Conservation (phyloP, 2,888 invertebrate species). For the Mycalesis mineus region DNA sequence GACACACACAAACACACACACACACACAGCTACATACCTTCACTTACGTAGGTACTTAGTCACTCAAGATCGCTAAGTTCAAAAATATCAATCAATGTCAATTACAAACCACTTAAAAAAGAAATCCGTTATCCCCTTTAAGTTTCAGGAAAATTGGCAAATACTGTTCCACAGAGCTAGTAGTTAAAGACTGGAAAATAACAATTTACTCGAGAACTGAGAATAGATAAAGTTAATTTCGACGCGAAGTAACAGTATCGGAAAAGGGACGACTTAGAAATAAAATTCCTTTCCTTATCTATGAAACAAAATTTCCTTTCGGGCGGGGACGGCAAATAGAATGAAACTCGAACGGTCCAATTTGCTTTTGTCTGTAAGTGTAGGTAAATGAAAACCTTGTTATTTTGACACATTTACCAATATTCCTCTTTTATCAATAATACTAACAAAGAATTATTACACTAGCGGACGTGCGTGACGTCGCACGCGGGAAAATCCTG, state of each 20-base stretch:
- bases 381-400: background rate
- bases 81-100: too few relatives aligned
- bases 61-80: too few relatives aligned
- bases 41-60: too few relatives aligned
- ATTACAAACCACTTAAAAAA: too few relatives aligned
- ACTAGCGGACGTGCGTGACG: too few relatives aligned
- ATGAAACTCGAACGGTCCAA: conserved; percentile 1
- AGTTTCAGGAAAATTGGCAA: background rate
- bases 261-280: conserved; percentile 11
- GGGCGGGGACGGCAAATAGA: background rate
- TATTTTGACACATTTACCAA: background rate
- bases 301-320: conserved; percentile 14
- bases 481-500: too few relatives aligned
- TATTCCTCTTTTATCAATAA: background rate
- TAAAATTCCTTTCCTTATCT: conserved; percentile 16
- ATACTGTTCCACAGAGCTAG: background rate
- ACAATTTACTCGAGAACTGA: conserved; percentile 1
- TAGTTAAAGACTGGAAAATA: background rate
- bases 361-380: conserved; percentile 2
- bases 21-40: too few relatives aligned
- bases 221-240: background rate
- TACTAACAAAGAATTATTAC: too few relatives aligned
- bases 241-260: conserved; percentile 9
- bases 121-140: too few relatives aligned
- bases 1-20: too few relatives aligned